Evolutionary conservation across 1,140 invertebrate genomes (phyloP).

Genomic region (Callitettix versicolor): DNA sequence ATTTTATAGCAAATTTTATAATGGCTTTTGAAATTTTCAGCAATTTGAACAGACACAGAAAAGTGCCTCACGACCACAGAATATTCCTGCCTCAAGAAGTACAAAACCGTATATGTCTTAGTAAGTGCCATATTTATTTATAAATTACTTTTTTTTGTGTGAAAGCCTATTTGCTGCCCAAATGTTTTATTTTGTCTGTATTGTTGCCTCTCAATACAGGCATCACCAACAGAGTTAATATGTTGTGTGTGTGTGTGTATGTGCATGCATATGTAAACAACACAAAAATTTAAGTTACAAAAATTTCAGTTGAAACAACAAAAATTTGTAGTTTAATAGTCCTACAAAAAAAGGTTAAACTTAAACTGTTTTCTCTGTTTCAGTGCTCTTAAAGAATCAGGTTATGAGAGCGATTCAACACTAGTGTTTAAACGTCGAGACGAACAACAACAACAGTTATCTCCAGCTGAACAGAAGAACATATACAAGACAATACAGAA

Average conservation of each 20-base stretch:
- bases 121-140: conserved; percentile 40
- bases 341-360: no score
- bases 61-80: conserved; percentile 12
- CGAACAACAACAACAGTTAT: conserved; percentile 49
- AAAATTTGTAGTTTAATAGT: no score
- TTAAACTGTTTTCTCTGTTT: conserved; percentile 22
- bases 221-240: no score
- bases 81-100: conserved; percentile 30
- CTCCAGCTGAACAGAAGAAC: conserved; percentile 65
- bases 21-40: conserved; percentile 33
- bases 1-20: no score
- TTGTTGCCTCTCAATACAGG: no score
- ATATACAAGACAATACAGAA: conserved; percentile 77
- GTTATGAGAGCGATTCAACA: conserved; percentile 83
- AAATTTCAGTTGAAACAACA: no score
- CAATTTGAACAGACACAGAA: conserved; percentile 43
- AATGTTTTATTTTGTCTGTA: no score
- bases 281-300: no score
- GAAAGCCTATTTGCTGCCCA: no score
- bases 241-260: no score
- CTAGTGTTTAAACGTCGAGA: conserved; percentile 67
- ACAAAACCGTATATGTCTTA: conserved; percentile 54
- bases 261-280: no score
- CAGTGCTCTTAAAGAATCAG: conserved; percentile 75
- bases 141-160: no score